Evolutionary conservation across 2,888 invertebrate species (phyloP).

Genomic region (Lacanobia wlatinum): DNA sequence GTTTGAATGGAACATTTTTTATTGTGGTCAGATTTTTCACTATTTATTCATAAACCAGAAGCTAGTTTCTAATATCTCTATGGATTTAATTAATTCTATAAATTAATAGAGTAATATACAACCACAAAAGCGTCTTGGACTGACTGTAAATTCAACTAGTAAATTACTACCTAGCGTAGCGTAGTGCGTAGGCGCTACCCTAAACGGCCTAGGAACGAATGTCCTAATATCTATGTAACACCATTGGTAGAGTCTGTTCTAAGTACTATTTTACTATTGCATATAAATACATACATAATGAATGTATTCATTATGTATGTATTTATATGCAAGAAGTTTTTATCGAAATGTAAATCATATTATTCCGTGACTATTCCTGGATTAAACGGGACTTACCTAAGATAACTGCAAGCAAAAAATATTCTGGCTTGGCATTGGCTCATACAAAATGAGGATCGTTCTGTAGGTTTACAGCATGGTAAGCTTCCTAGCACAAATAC

Average conservation of each 20-base stretch:
- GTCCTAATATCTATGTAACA: background rate
- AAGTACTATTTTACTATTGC: no score
- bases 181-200: background rate
- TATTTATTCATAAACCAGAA: no score
- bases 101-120: background rate
- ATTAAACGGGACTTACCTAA: background rate
- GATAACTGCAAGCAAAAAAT: no score
- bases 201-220: conserved; percentile 2
- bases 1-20: no score
- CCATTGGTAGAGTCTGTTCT: background rate
- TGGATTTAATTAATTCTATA: background rate
- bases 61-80: no score
- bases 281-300: background rate
- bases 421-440: background rate
- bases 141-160: conserved; percentile 15
- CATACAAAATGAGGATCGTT: background rate
- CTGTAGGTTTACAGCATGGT: background rate
- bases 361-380: no score
- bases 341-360: background rate
- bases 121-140: background rate
- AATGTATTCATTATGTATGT: no score
- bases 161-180: background rate
- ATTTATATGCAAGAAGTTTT: background rate
- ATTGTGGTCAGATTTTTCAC: no score
- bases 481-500: no score